Percentiles rank a stretch among this genome's conserved stretches.
These are phyloP conservation scores for Ricordea florida DNA, from an alignment of 92 coral and sea anemone species.

Conservation along the genomic window DNA sequence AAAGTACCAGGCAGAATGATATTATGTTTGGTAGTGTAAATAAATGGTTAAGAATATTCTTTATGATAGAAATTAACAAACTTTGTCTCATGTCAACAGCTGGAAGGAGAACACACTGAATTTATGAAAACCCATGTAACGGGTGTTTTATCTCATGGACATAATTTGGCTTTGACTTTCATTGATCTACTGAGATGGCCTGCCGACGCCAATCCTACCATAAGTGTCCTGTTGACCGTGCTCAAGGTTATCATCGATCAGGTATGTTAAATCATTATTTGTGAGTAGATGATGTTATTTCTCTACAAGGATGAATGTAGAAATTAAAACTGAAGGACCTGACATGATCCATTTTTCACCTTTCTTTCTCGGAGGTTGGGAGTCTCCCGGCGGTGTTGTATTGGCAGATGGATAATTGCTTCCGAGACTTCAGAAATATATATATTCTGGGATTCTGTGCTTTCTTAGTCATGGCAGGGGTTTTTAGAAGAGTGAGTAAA, in stretches of 20 bases:
- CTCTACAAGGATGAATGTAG: too few relatives aligned
- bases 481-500: conserved; percentile 20
- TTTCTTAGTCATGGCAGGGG: conserved; percentile 20
- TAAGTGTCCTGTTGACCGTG: conserved; percentile 13
- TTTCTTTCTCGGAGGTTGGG: conserved; percentile 6
- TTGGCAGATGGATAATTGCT: conserved; percentile 63
- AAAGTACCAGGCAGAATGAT: too few relatives aligned
- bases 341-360: neutral
- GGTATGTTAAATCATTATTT: neutral
- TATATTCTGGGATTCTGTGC: conserved; percentile 53
- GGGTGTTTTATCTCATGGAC: conserved; percentile 53
- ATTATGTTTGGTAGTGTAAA: too few relatives aligned
- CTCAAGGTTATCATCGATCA: neutral
- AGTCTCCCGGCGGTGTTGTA: conserved; percentile 28
- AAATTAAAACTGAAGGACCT: too few relatives aligned
- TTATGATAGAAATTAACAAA: neutral
- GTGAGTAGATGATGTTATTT: neutral
- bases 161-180: conserved; percentile 50
- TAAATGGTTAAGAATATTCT: too few relatives aligned
- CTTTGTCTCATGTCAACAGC: conserved; percentile 2
- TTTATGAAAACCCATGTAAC: conserved; percentile 63
- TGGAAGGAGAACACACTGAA: conserved; percentile 34
- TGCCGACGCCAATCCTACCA: conserved; percentile 62
- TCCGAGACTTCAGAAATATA: conserved; percentile 44
- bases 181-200: conserved; percentile 57